Base-by-base conservation (phyloP, 2,888 invertebrate genomes). In the Sesia bembeciformis region DNA sequence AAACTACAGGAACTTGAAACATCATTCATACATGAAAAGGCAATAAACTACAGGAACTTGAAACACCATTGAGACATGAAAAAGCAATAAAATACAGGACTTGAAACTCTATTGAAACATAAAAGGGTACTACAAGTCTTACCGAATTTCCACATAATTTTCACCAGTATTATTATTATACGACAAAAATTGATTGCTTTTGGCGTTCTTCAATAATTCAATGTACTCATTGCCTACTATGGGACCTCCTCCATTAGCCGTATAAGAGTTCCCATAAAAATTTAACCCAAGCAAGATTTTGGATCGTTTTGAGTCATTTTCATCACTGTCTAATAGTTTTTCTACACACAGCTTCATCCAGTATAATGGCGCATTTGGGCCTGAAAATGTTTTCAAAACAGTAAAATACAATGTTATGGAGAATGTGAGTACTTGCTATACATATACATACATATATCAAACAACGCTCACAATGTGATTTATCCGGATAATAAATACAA, bases 211-310 rank as follows among this genome's bases (percentile, higher is more conserved):
- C 51, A 98, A 77, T 52, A 95, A 84, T 59, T 95, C 93, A 53
- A 97, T 86, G 73, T 94, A 97, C 71, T 96, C 94, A 4, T 91
- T 90, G 3, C 94, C 95, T 6, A 97, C 86, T 57, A 98, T 94
- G 0, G 97, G 93, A 0, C 94, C 94, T 4, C 97, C 97, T 3
- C 96, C 95, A 64, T 93, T 93, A 0, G 93, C 91, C 0, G 94
- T 94, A 67, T 95, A 98, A 62, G 96, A 95, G 74, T 97, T 95
- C 2, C 98, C 98, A 81, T 98, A 98, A 84, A 98, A 97, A 78
- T 98, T 98, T 4, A 98, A 77, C 0, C 98, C 98, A 61, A 97
- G 84, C 7, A 98, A 88, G 58, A 98, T 94, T 84, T 98, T 97
- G 4, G 90, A 81, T 50, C 96, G 89, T 67, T 93, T 93, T 3